These are phyloP conservation scores for Leptodirus hochenwartii DNA, from an alignment of 2,888 invertebrate genomes.

Conservation along the genomic window DNA sequence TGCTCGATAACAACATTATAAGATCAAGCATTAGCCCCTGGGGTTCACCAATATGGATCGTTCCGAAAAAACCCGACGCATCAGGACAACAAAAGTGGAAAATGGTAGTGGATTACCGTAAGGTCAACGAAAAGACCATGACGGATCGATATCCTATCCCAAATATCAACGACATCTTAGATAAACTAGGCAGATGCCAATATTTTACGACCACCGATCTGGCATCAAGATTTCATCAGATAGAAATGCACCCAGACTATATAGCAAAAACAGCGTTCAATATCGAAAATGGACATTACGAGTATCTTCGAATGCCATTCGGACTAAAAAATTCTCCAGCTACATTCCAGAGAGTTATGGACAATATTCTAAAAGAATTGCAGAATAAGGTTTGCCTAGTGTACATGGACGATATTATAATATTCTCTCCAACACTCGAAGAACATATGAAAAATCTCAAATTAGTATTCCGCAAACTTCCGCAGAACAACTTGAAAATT, in stretches of 20 bases:
- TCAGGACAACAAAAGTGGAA: constrained; percentile 13
- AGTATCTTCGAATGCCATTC: constrained; percentile 16
- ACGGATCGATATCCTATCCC: constrained; percentile 18
- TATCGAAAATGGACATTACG: constrained; percentile 15
- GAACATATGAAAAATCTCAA: constrained; percentile 11
- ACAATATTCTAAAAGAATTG: constrained; percentile 12
- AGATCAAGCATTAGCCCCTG: constrained; percentile 11
- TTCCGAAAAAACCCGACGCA: constrained; percentile 13
- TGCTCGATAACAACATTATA: constrained; percentile 13
- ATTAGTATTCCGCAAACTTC: constrained; percentile 11
- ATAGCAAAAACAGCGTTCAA: constrained; percentile 18
- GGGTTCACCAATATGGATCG: constrained; percentile 13
- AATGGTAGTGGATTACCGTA: constrained; percentile 14
- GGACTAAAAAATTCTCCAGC: constrained; percentile 16
- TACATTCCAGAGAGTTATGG: constrained; percentile 16
- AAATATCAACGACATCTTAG: constrained; percentile 19
- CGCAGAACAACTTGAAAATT: constrained; percentile 12
- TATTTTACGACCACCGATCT: constrained; percentile 19
- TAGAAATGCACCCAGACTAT: constrained; percentile 15
- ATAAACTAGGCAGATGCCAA: constrained; percentile 17
- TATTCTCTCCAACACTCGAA: constrained; percentile 11
- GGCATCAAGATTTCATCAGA: constrained; percentile 19
- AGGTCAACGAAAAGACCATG: constrained; percentile 17
- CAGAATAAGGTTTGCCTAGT: constrained; percentile 12
- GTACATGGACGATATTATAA: constrained; percentile 15